phyloP scores from a whole-genome alignment of 2,797 vertebrate genomes.

The Thamnophis elegans region DNA sequence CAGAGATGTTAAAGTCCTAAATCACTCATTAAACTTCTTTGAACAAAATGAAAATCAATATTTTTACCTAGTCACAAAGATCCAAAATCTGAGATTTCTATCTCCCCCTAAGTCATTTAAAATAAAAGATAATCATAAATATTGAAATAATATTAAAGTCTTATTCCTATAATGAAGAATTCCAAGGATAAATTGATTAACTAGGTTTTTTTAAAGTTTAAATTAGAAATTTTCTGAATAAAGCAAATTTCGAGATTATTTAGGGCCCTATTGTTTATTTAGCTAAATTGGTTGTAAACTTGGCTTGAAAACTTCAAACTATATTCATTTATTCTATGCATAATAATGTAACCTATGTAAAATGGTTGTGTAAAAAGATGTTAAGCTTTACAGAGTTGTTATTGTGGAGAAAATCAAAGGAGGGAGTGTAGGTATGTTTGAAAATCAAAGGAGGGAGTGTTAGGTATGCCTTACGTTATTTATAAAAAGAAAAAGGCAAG shows the following conservation, averaged over 20 bases:
- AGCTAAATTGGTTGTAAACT: background rate
- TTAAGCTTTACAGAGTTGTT: background rate
- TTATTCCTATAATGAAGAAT: background rate
- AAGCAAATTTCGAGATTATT: background rate
- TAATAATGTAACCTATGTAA: slow-evolving; percentile 3
- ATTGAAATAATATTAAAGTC: background rate
- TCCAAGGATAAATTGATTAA: background rate
- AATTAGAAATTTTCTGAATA: background rate
- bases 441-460: background rate
- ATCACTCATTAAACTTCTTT: slow-evolving; percentile 68
- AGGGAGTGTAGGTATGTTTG: background rate
- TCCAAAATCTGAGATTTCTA: slow-evolving; percentile 24
- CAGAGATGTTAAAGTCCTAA: slow-evolving; percentile 79
- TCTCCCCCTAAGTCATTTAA: slow-evolving; percentile 9
- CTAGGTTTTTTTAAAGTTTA: background rate
- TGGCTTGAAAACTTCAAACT: background rate
- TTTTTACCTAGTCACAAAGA: slow-evolving; percentile 37
- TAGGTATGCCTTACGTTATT: background rate
- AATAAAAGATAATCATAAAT: background rate
- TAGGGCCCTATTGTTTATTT: background rate
- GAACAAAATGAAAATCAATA: slow-evolving; percentile 52
- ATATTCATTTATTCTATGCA: background rate
- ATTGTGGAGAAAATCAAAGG: background rate
- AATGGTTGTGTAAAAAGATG: background rate
- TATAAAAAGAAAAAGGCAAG: background rate